Conservation (phyloP, 2,797 vertebrate genomes). For the Falco biarmicus region DNA sequence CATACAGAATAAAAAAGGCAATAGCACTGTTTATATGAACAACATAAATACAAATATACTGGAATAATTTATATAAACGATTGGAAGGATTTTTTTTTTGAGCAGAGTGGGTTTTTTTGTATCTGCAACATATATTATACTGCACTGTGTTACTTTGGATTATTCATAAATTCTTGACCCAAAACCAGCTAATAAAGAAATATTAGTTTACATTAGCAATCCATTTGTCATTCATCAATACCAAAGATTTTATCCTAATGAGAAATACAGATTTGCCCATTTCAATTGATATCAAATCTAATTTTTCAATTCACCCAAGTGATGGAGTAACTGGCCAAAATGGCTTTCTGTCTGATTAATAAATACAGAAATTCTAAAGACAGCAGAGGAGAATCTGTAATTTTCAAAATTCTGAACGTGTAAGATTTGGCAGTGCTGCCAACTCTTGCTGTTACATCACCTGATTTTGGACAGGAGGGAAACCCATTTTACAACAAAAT, state of each 20-base stretch:
- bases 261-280: background rate
- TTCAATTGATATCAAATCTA: background rate
- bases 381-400: background rate
- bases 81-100: background rate
- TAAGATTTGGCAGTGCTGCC: background rate
- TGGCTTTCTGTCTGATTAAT: conserved; percentile 28
- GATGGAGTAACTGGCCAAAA: background rate
- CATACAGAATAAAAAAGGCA: background rate
- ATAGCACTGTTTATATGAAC: background rate
- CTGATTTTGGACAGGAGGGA: background rate
- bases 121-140: background rate
- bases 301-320: background rate
- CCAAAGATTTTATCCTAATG: background rate
- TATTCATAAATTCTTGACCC: background rate
- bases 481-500: background rate
- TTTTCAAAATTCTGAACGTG: background rate
- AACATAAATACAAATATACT: background rate
- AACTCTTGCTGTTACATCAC: background rate
- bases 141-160: background rate
- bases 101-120: background rate
- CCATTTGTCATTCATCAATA: background rate
- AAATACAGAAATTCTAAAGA: background rate
- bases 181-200: background rate
- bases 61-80: background rate
- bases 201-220: background rate